These are phyloP conservation scores for Enteromius mattozi DNA, from an alignment of 2,797 vertebrate species.

Conservation along the genomic window DNA sequence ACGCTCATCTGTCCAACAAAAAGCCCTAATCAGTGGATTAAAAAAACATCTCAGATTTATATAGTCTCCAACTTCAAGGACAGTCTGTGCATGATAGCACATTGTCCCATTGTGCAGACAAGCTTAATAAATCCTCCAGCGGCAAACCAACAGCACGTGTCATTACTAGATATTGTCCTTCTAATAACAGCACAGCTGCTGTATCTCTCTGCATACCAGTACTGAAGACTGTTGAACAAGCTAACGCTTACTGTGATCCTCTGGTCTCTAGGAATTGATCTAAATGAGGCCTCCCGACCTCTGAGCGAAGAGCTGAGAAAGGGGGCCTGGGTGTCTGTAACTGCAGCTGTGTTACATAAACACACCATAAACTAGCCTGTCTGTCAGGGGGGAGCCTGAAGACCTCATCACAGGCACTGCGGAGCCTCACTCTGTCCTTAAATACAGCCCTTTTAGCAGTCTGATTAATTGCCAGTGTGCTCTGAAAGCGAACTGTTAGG, in stretches of 20 bases:
- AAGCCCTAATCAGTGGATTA: neutral
- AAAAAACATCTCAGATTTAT: neutral
- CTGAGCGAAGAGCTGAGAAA: conserved; percentile 11
- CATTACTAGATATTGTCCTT: neutral
- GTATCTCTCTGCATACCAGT: neutral
- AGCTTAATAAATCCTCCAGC: conserved; percentile 12
- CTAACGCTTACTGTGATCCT: neutral
- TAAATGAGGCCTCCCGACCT: conserved; percentile 27
- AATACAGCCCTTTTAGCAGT: neutral
- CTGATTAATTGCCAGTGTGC: conserved; percentile 4
- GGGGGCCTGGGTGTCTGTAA: conserved; percentile 18
- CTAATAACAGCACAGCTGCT: neutral
- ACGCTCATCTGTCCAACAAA: neutral
- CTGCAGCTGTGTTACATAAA: conserved; percentile 42
- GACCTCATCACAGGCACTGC: conserved; percentile 5
- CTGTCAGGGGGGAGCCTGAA: conserved; percentile 15
- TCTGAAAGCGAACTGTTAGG: conserved; percentile 20
- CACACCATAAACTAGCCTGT: conserved; percentile 37
- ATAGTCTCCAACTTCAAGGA: neutral
- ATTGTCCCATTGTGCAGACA: neutral
- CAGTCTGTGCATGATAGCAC: neutral
- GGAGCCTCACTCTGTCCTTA: conserved; percentile 17
- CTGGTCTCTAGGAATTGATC: conserved; percentile 11
- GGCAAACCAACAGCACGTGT: neutral
- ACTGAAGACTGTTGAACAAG: neutral